Evolutionary conservation across 2,113 vertebrate species (phyloP).

Genomic region (Tapirus terrestris): DNA sequence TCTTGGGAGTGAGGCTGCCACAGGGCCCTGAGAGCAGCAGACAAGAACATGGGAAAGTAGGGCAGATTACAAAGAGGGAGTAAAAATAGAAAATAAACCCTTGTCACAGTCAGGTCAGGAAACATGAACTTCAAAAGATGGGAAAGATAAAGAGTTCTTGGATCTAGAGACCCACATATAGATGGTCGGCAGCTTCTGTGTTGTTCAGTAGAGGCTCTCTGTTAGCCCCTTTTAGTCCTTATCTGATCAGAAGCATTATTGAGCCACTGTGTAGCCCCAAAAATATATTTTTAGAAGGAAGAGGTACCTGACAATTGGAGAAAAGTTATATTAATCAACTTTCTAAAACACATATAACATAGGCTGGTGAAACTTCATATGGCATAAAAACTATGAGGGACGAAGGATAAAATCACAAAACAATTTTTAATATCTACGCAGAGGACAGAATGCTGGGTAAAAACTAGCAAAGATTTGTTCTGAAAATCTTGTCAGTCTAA

Average conservation of each 20-base stretch:
- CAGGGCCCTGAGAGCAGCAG: neutral
- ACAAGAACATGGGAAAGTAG: conserved; percentile 38
- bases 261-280: neutral
- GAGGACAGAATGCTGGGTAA: neutral
- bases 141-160: neutral
- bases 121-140: conserved; percentile 46
- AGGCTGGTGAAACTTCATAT: neutral
- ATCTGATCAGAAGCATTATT: neutral
- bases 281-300: neutral
- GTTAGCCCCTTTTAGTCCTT: neutral
- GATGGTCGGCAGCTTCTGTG: neutral
- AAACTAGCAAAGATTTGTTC: conserved; percentile 8
- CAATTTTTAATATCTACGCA: neutral
- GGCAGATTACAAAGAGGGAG: conserved; percentile 51
- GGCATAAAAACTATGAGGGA: neutral
- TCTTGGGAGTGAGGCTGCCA: neutral
- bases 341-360: neutral
- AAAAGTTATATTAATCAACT: neutral
- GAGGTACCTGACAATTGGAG: neutral
- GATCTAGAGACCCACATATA: neutral
- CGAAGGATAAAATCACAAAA: neutral
- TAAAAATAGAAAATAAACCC: conserved; percentile 68
- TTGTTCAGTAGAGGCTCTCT: neutral
- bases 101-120: conserved; percentile 50
- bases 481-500: neutral